These are phyloP conservation scores for Tetragonisca angustula DNA, from an alignment of 2,888 invertebrate species.

Conservation along the genomic window DNA sequence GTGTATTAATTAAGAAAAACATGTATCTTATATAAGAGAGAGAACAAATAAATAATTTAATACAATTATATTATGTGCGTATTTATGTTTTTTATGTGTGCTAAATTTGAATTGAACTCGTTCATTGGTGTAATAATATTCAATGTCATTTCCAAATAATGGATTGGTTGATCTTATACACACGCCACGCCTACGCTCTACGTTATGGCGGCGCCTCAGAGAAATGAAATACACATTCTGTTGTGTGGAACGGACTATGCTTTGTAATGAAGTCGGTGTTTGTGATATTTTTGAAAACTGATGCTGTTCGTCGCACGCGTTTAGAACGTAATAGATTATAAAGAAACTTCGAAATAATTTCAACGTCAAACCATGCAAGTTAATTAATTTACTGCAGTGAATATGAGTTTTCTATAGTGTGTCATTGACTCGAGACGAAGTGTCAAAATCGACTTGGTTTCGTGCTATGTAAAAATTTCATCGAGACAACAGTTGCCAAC, in stretches of 20 bases:
- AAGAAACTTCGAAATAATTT: constrained; percentile 5
- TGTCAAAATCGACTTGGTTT: constrained; percentile 70
- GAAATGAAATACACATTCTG: constrained; percentile 60
- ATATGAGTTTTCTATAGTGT: constrained; percentile 58
- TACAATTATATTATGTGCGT: not conserved
- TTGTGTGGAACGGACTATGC: constrained; percentile 56
- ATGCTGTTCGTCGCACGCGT: constrained; percentile 36
- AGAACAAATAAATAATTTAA: constrained; percentile 20
- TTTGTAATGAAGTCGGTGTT: constrained; percentile 55
- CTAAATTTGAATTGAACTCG: constrained; percentile 51
- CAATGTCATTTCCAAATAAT: constrained; percentile 43
- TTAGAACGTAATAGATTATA: constrained; percentile 42
- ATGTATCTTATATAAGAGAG: not conserved
- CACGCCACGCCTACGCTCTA: constrained; percentile 66
- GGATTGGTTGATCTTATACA: constrained; percentile 57
- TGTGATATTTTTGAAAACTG: constrained; percentile 47
- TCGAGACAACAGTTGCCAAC: constrained; percentile 6
- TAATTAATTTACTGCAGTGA: constrained; percentile 54
- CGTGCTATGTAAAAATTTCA: constrained; percentile 19
- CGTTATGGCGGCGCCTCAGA: constrained; percentile 65
- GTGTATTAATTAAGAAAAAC: not conserved
- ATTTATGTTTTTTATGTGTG: not conserved
- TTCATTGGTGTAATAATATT: constrained; percentile 46
- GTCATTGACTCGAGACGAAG: constrained; percentile 76
- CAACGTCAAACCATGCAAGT: constrained; percentile 21